Percentiles rank a stretch among this genome's conserved stretches.
These are phyloP conservation scores for Dendroctonus ponderosae DNA, from an alignment of 1,140 invertebrate genomes.

Conservation along the genomic window DNA sequence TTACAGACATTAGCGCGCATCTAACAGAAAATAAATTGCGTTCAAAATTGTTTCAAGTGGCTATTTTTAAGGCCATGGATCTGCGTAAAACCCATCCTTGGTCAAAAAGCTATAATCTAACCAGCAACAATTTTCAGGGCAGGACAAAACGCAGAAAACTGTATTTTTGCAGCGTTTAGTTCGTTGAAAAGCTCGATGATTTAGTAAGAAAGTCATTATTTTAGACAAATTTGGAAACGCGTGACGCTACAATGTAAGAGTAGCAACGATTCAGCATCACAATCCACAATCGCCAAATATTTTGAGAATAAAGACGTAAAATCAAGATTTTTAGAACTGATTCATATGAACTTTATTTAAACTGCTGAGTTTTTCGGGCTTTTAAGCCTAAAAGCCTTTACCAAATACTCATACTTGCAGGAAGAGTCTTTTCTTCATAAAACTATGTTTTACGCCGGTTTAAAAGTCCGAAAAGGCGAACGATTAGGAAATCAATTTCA, in stretches of 20 bases:
- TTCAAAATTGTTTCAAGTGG: slow-evolving; percentile 26
- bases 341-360: not conserved
- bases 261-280: slow-evolving; percentile 62
- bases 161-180: too few species aligned
- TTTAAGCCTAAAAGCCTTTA: slow-evolving; percentile 84
- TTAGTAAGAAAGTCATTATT: slow-evolving; percentile 1
- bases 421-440: slow-evolving; percentile 76
- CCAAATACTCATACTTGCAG: slow-evolving; percentile 83
- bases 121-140: slow-evolving; percentile 87
- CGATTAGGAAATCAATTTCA: too few species aligned
- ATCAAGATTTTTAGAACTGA: not conserved
- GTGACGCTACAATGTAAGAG: slow-evolving; percentile 54
- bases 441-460: slow-evolving; percentile 63
- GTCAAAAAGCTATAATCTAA: slow-evolving; percentile 98
- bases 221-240: slow-evolving; percentile 48
- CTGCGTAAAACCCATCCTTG: slow-evolving; percentile 85
- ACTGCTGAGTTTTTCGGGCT: slow-evolving; percentile 31
- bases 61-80: slow-evolving; percentile 79
- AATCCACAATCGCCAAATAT: slow-evolving; percentile 65
- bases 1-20: not conserved
- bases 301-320: slow-evolving; percentile 74
- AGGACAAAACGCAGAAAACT: too few species aligned
- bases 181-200: not conserved
- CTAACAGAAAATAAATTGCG: not conserved
- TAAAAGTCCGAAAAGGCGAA: slow-evolving; percentile 81